phyloP scores from a whole-genome alignment of 2,113 vertebrate genomes.

The Menura novaehollandiae region DNA sequence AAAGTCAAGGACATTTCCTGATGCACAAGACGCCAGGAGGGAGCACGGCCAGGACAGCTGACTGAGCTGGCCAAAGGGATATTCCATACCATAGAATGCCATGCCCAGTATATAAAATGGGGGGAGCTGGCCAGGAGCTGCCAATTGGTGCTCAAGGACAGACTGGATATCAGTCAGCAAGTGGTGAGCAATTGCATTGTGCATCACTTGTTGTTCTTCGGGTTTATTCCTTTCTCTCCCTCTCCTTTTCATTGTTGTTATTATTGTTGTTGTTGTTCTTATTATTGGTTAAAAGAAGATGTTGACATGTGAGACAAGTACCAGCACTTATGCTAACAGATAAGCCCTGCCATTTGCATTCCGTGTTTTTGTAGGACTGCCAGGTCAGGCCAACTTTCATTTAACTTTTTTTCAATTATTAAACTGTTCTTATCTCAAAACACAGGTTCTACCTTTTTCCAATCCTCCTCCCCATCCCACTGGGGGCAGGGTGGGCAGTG shows the following conservation, averaged over 20 bases:
- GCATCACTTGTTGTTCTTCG: background rate
- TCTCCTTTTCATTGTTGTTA: background rate
- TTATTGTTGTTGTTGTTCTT: background rate
- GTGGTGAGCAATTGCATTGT: background rate
- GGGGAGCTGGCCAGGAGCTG: background rate
- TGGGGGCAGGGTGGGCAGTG: background rate
- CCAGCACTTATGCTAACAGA: background rate
- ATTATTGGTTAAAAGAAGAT: background rate
- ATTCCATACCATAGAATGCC: background rate
- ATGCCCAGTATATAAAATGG: background rate
- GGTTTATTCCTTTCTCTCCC: background rate
- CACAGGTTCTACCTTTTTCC: background rate
- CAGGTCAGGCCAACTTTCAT: background rate
- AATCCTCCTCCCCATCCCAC: background rate
- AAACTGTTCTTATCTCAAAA: background rate
- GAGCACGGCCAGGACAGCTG: background rate
- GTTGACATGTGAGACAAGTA: background rate
- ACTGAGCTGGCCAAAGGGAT: background rate
- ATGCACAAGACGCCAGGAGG: background rate
- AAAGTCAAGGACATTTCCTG: background rate
- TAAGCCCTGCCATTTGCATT: background rate
- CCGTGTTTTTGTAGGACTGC: background rate
- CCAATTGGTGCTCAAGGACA: background rate
- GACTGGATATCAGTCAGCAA: background rate
- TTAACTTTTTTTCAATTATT: background rate